Conservation (phyloP, 2,113 vertebrate genomes). For the Kryptolebias marmoratus region DNA sequence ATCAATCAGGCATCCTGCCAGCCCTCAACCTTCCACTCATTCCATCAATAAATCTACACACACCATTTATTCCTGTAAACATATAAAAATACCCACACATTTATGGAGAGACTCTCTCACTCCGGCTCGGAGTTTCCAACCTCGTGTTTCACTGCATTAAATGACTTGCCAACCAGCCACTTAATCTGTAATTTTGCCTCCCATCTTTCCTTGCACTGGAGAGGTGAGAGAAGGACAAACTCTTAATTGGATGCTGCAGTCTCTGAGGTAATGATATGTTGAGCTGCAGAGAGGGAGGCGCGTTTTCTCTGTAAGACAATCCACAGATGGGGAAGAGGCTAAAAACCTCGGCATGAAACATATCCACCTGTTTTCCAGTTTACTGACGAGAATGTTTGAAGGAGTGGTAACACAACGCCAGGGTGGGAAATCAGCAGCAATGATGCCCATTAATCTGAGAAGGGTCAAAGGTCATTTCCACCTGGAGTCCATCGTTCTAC, state of each 20-base stretch:
- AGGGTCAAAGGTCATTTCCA: too few relatives aligned
- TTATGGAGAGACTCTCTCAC: not conserved
- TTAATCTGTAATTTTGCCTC: slow-evolving; percentile 3
- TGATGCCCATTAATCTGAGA: too few relatives aligned
- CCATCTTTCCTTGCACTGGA: slow-evolving; percentile 1
- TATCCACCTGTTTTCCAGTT: too few relatives aligned
- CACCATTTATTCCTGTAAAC: not conserved
- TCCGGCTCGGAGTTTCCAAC: not conserved
- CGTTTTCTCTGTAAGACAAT: slow-evolving; percentile 4
- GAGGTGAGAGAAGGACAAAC: slow-evolving; percentile 41
- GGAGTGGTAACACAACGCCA: too few relatives aligned
- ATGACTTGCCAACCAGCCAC: slow-evolving; percentile 12
- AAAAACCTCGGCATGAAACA: not conserved
- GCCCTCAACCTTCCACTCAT: slow-evolving; percentile 46
- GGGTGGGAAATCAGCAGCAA: too few relatives aligned
- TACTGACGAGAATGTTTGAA: too few relatives aligned
- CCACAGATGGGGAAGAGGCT: not conserved
- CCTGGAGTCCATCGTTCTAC: too few relatives aligned
- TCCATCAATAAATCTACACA: slow-evolving; percentile 51
- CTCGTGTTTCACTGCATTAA: not conserved
- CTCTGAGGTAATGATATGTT: slow-evolving; percentile 9
- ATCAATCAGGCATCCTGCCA: slow-evolving; percentile 60
- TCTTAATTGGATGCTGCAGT: slow-evolving; percentile 26
- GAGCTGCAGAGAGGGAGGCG: slow-evolving; percentile 1
- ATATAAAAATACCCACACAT: too few relatives aligned